A percentile compares a stretch with the other conserved stretches of the same genome.
phyloP scores from a whole-genome alignment of 2,797 vertebrate species.

The Microctenopoma stevenorrisi region DNA sequence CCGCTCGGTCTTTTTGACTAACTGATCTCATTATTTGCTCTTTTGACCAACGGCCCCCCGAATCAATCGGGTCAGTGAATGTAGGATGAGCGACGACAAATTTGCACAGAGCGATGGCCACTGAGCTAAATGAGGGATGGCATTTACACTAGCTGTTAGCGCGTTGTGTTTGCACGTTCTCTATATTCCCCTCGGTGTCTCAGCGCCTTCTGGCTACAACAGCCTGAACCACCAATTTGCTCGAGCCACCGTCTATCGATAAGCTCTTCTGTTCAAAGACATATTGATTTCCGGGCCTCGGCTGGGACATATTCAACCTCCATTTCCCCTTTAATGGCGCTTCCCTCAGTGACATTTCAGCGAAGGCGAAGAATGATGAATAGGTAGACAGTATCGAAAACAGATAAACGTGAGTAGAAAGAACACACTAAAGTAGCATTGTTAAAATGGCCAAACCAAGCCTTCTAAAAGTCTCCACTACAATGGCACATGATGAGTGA shows the following conservation, averaged over 20 bases:
- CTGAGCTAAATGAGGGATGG: slow-evolving; percentile 35
- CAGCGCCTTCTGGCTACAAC: slow-evolving; percentile 42
- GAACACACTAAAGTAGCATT: slow-evolving; percentile 47
- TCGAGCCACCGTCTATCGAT: slow-evolving; percentile 68
- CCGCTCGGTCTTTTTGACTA: slow-evolving; percentile 22
- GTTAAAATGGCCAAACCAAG: slow-evolving; percentile 36
- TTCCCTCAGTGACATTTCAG: slow-evolving; percentile 70
- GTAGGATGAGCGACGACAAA: slow-evolving; percentile 12
- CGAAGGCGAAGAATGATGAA: slow-evolving; percentile 57
- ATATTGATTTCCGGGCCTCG: slow-evolving; percentile 69
- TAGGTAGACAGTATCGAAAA: slow-evolving; percentile 64
- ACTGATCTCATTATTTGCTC: slow-evolving; percentile 28
- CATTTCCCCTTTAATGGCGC: slow-evolving; percentile 75
- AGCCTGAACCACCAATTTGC: slow-evolving; percentile 50
- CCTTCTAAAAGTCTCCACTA: slow-evolving; percentile 14
- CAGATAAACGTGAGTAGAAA: slow-evolving; percentile 58
- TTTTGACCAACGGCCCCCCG: slow-evolving; percentile 33
- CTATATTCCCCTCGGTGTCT: slow-evolving; percentile 28
- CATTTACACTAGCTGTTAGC: slow-evolving; percentile 45
- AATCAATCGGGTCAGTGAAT: slow-evolving; percentile 24
- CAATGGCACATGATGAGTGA: slow-evolving; percentile 25
- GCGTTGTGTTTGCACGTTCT: slow-evolving; percentile 26
- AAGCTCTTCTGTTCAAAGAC: slow-evolving; percentile 74
- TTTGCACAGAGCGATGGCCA: slow-evolving; percentile 16
- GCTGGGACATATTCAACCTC: slow-evolving; percentile 75